Evolutionary conservation across 2,888 invertebrate genomes (phyloP), one percentile per base, ranked within the genome.

Genomic region (Tridacna crocea): DNA sequence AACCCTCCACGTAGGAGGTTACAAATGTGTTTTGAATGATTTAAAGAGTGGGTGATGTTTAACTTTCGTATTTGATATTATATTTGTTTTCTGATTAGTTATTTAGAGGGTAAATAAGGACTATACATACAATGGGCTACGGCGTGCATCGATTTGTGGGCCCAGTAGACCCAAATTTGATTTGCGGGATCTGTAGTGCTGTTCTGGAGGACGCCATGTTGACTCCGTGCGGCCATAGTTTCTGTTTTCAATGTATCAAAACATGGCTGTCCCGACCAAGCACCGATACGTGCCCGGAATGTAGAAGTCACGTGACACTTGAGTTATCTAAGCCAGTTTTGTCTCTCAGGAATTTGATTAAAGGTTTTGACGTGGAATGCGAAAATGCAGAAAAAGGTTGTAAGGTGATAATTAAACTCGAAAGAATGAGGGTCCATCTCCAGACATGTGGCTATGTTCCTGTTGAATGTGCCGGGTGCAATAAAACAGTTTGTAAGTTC

Each of bases 151-250:
- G 90, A 10, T 94, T 94, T 78, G 83, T 91, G 19, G 85, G 86
- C 15, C 72, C 88, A 0, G 87, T 94, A 22, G 93, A 94, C 81
- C 91, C 92, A 10, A 94, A 94, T 83, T 85, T 94, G 48, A 74
- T 94, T 17, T 94, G 94, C 83, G 90, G 91, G 60, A 92, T 94
- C 36, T 94, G 94, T 80, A 90, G 92, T 66, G 85, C 89, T 19
- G 93, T 93, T 12, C 86, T 94, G 27, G 91, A 93, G 75, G 90
- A 92, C 26, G 91, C 93, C 0, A 92, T 93, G 72, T 84, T 93
- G 55, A 94, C 93, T 0, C 92, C 92, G 4, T 94, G 94, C 80
- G 93, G 94, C 11, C 94, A 94, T 75, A 89, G 90, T 15, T 94
- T 93, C 88, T 94, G 94, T 81, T 80, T 55, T 26, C 63, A 63